Evolutionary conservation across 2,888 invertebrate species (phyloP).

Genomic region (Anarsia innoxiella): DNA sequence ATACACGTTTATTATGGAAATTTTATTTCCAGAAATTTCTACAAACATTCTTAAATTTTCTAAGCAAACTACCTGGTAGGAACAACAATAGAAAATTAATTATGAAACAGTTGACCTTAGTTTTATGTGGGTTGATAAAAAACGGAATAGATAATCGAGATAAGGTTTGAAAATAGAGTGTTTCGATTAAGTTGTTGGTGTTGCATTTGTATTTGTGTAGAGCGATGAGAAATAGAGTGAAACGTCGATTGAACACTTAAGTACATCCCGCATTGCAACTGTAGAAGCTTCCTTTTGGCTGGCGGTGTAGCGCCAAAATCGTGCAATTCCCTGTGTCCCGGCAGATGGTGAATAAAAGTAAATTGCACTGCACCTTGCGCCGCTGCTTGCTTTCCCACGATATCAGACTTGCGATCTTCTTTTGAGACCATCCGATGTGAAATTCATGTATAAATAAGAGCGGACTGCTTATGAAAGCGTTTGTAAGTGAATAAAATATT

Average conservation of each 20-base stretch:
- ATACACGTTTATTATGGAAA: slow-evolving; percentile 43
- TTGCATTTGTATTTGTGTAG: slow-evolving; percentile 5
- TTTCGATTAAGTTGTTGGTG: slow-evolving; percentile 2
- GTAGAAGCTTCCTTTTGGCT: slow-evolving; percentile 32
- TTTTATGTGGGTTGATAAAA: not conserved
- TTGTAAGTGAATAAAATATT: too few relatives aligned
- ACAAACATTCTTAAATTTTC: slow-evolving; percentile 29
- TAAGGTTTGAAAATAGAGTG: slow-evolving; percentile 2
- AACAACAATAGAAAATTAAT: slow-evolving; percentile 15
- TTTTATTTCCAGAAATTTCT: slow-evolving; percentile 25
- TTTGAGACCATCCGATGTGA: slow-evolving; percentile 13
- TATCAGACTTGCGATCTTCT: slow-evolving; percentile 18
- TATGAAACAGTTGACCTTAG: slow-evolving; percentile 19
- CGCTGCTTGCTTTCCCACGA: slow-evolving; percentile 43
- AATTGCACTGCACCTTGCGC: slow-evolving; percentile 49
- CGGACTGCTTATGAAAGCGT: slow-evolving; percentile 31
- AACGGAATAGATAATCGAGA: slow-evolving; percentile 4
- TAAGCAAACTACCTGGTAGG: slow-evolving; percentile 4
- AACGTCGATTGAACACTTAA: slow-evolving; percentile 19
- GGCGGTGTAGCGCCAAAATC: slow-evolving; percentile 37
- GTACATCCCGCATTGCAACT: slow-evolving; percentile 30
- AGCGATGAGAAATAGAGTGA: slow-evolving; percentile 15
- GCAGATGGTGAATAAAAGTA: slow-evolving; percentile 47
- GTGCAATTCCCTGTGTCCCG: slow-evolving; percentile 31
- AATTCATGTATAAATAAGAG: slow-evolving; percentile 24